These are phyloP conservation scores for Ostrea edulis DNA, from an alignment of 1,140 invertebrate species.

Conservation along the genomic window DNA sequence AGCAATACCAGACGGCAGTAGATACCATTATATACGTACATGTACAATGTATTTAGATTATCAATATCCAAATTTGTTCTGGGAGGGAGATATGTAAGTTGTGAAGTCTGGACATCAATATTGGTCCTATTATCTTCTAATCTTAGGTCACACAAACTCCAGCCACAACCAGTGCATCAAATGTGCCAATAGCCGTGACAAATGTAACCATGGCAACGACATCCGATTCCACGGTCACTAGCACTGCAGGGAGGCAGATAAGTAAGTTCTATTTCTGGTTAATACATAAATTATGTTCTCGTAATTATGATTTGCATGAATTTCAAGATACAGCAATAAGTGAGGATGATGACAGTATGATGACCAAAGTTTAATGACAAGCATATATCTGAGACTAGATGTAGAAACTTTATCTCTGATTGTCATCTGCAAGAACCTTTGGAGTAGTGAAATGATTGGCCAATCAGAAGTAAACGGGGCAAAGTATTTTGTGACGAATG, in stretches of 20 bases:
- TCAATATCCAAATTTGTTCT: too few species aligned
- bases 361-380: not conserved
- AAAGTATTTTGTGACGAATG: too few species aligned
- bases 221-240: constrained; percentile 19
- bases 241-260: constrained; percentile 45
- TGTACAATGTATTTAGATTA: too few species aligned
- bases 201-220: constrained; percentile 42
- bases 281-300: too few species aligned
- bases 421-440: not conserved
- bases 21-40: too few species aligned
- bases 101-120: not conserved
- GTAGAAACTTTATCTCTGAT: not conserved
- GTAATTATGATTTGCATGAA: too few species aligned
- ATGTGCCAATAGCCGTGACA: not conserved
- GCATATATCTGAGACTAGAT: not conserved
- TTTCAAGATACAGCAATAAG: not conserved
- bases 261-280: constrained; percentile 43
- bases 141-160: constrained; percentile 30
- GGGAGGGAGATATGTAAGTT: too few species aligned
- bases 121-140: not conserved
- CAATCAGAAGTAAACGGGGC: too few species aligned
- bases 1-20: too few species aligned
- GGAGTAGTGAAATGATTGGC: too few species aligned
- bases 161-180: constrained; percentile 48
- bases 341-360: not conserved